phyloP scores from a whole-genome alignment of 2,113 vertebrate species.

The Scortum barcoo region DNA sequence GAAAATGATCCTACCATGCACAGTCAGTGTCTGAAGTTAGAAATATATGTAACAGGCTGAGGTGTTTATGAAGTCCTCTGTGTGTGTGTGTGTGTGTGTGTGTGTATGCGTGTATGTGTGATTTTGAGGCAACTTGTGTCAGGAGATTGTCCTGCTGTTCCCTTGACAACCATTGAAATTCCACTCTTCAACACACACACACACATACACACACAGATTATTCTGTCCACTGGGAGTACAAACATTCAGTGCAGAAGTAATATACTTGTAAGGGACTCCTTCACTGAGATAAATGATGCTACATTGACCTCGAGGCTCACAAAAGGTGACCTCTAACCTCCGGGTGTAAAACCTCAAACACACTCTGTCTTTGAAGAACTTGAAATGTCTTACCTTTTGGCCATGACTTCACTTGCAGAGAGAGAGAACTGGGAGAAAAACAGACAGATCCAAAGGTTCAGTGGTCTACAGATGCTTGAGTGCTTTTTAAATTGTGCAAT shows the following conservation, averaged over 20 bases:
- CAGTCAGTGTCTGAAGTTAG: slow-evolving; percentile 32
- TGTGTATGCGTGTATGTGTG: neutral
- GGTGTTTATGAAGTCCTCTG: slow-evolving; percentile 61
- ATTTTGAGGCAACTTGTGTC: slow-evolving; percentile 29
- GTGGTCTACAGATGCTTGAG: neutral
- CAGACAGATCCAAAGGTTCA: neutral
- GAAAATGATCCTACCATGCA: slow-evolving; percentile 63
- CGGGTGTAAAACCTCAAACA: slow-evolving; percentile 13
- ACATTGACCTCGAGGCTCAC: slow-evolving; percentile 34
- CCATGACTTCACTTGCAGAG: slow-evolving; percentile 22
- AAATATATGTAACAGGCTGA: slow-evolving; percentile 41
- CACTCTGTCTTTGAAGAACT: slow-evolving; percentile 31
- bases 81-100: slow-evolving; percentile 18
- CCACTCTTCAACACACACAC: slow-evolving; percentile 2
- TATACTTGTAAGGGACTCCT: slow-evolving; percentile 45
- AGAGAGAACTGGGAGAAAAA: slow-evolving; percentile 5
- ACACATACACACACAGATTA: neutral
- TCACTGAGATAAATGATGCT: slow-evolving; percentile 44
- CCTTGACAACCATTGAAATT: slow-evolving; percentile 52
- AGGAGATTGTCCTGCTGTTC: slow-evolving; percentile 45
- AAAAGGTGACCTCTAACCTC: slow-evolving; percentile 38
- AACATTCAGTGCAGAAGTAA: slow-evolving; percentile 37
- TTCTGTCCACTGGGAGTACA: slow-evolving; percentile 46
- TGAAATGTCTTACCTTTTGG: slow-evolving; percentile 29
- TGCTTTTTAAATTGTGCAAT: neutral